Evolutionary conservation across 2,113 vertebrate species (phyloP), one percentile per base, ranked within the genome.

Genomic region (Cavia porcellus): DNA sequence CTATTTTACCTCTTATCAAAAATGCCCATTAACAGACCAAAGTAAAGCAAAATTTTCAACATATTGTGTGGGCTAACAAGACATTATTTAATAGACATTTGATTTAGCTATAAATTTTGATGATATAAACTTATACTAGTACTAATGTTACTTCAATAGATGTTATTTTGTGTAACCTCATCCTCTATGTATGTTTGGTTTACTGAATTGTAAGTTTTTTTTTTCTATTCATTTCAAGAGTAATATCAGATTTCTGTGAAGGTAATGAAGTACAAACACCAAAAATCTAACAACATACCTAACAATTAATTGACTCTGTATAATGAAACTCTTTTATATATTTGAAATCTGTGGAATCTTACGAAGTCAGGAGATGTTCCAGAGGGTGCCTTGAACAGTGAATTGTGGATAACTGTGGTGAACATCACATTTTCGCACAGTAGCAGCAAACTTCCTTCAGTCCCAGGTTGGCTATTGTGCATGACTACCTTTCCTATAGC

Each of bases 401-500:
- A 25, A 66, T 30, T n/a, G 32, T 85, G 15, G 4, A 28, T 55
- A 55, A 32, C 24, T 94, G 72, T 5, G 30, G 42, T 84, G 11
- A 42, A 57, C 55, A 68, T 93, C 38, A n/a, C 47, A 25, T 83
- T 15, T 45, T 45, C 9, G 3, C 52, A 17, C 0, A 4, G 28
- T 19, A 79, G 50, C 15, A 68, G 47, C n/a, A 55, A 90, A 35
- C 62, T 8, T 17, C 24, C 17, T 8, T 6, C 15, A 68, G 19
- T 12, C 1, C 0, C 12, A 4, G 38, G 4, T 2, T 75, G 28
- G n/a, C 35, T 74, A 25, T 13, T 52, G 12, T 25, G 4, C 8
- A 35, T 52, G 17, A 64, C 13, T 7, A 47, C 7, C 30, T 85
- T 57, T 6, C 7, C 28, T 20, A 35, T 25, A 42, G 28, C 6